These are phyloP conservation scores for Toxotes jaculatrix DNA, from an alignment of 2,113 vertebrate species.

Conservation along the genomic window DNA sequence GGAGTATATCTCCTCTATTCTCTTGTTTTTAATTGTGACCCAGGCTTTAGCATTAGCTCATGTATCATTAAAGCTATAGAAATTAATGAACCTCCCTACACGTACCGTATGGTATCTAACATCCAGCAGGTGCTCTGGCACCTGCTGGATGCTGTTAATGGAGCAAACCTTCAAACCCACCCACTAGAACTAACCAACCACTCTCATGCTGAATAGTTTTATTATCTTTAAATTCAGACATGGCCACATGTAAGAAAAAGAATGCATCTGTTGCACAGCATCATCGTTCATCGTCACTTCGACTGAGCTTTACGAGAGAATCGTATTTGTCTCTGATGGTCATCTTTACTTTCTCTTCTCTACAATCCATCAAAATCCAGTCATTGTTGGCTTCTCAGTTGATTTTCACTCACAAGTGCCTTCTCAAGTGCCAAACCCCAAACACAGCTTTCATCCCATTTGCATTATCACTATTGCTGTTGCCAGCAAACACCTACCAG, in stretches of 20 bases:
- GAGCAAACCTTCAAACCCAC: conserved; percentile 17
- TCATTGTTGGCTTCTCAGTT: conserved; percentile 62
- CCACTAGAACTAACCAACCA: background rate
- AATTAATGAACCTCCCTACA: conserved; percentile 18
- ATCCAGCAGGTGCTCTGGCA: background rate
- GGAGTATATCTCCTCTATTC: background rate
- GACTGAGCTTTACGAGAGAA: background rate
- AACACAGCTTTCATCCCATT: conserved; percentile 68
- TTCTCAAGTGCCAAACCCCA: conserved; percentile 58
- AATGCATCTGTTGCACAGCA: too few relatives aligned
- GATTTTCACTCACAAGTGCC: conserved; percentile 64
- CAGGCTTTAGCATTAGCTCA: conserved; percentile 6
- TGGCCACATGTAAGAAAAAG: background rate
- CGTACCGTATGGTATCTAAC: conserved; percentile 8
- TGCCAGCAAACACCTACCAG: conserved; percentile 67
- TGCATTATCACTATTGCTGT: conserved; percentile 53
- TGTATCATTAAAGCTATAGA: conserved; percentile 23
- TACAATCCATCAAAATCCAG: conserved; percentile 9
- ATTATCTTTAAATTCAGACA: conserved; percentile 9
- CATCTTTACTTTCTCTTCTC: conserved; percentile 20
- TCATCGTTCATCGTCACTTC: background rate
- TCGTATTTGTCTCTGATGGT: background rate
- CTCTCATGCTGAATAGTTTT: background rate
- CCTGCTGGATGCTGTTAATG: conserved; percentile 17
- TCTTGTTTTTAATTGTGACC: background rate